Conservation (phyloP, 2,888 invertebrate genomes). For the Plebejus melissa region DNA sequence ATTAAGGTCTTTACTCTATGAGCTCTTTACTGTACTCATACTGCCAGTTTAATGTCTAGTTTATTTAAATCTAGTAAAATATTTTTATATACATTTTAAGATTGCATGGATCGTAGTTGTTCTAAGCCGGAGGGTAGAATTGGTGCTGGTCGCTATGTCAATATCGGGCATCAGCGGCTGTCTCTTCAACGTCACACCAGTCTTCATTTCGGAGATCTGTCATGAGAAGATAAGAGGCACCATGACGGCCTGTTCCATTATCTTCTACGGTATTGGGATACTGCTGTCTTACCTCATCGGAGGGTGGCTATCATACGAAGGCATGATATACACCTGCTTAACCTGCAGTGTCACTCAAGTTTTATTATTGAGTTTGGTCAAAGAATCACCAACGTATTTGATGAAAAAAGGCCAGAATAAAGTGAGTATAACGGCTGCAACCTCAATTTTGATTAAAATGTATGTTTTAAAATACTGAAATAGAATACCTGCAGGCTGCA, state of each 20-base stretch:
- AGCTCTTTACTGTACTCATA: too few species aligned
- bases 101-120: conserved; percentile 53
- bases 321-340: conserved; percentile 51
- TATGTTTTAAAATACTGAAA: background rate
- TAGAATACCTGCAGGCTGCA: background rate
- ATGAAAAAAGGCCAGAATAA: conserved; percentile 53
- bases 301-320: conserved; percentile 49
- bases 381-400: conserved; percentile 56
- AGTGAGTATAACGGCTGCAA: conserved; percentile 44
- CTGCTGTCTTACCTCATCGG: conserved; percentile 57
- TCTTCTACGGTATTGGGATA: conserved; percentile 54
- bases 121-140: conserved; percentile 47
- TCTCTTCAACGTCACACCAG: conserved; percentile 47
- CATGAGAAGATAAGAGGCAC: conserved; percentile 59
- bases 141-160: conserved; percentile 50
- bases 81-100: conserved; percentile 41
- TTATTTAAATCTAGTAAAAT: too few species aligned
- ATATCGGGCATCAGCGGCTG: conserved; percentile 52
- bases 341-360: conserved; percentile 43
- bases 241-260: conserved; percentile 51
- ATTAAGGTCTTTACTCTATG: too few species aligned
- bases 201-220: conserved; percentile 58
- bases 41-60: too few species aligned
- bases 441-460: too few species aligned
- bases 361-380: conserved; percentile 43